A percentile compares a stretch with the other conserved stretches of the same genome.
Conservation (phyloP, 2,888 invertebrate genomes). For the Drosophila yooni region DNA sequence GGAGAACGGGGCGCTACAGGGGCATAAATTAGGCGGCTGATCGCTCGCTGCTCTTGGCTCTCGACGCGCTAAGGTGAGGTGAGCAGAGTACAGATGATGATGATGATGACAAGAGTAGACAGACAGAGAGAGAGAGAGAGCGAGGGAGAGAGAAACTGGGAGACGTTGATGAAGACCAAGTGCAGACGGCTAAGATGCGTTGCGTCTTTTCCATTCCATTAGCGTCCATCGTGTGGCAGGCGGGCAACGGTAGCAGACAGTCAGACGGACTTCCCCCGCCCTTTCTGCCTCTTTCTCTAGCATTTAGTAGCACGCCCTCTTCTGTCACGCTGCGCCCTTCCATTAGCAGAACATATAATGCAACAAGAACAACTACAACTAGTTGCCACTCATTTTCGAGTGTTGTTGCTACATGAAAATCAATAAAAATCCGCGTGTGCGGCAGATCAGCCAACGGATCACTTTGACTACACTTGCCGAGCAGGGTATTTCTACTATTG, state of each 20-base stretch:
- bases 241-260: slow-evolving; percentile 38
- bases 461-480: not conserved
- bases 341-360: slow-evolving; percentile 64
- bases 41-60: slow-evolving; percentile 56
- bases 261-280: not conserved
- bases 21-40: slow-evolving; percentile 78
- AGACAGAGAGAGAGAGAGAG: not conserved
- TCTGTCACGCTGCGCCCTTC: slow-evolving; percentile 66
- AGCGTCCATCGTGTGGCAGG: slow-evolving; percentile 68
- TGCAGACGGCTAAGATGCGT: slow-evolving; percentile 48
- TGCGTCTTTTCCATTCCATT: slow-evolving; percentile 66
- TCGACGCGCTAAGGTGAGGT: slow-evolving; percentile 31
- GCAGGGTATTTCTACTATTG: not conserved
- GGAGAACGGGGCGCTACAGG: slow-evolving; percentile 72
- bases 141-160: not conserved
- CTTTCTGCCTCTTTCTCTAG: not conserved
- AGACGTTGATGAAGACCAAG: slow-evolving; percentile 43
- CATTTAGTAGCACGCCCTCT: slow-evolving; percentile 32
- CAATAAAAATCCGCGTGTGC: slow-evolving; percentile 74
- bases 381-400: slow-evolving; percentile 38
- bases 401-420: slow-evolving; percentile 69
- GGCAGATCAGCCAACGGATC: slow-evolving; percentile 58
- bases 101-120: slow-evolving; percentile 43
- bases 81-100: slow-evolving; percentile 49
- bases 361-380: slow-evolving; percentile 23